Conservation (phyloP, 2,797 vertebrate genomes). For the Thaleichthys pacificus region DNA sequence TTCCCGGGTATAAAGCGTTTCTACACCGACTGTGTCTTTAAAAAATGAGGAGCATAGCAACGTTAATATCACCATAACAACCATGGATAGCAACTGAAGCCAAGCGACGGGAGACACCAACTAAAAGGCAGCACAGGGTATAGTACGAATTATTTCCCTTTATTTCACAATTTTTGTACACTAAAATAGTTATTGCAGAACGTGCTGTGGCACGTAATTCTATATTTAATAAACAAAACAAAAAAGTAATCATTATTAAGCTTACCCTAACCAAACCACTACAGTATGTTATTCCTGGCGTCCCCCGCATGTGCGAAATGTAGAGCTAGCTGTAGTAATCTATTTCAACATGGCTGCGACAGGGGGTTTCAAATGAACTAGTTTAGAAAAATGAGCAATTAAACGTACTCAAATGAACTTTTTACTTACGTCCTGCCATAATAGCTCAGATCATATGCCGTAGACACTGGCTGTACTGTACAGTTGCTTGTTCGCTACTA, state of each 20-base stretch:
- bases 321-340: neutral
- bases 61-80: constrained; percentile 68
- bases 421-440: no score
- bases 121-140: constrained; percentile 8
- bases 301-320: neutral
- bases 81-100: constrained; percentile 65
- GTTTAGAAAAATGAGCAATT: neutral
- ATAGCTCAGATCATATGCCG: no score
- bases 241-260: neutral
- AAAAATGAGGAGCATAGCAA: constrained; percentile 29
- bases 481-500: no score
- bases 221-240: neutral
- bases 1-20: neutral
- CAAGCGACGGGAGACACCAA: constrained; percentile 57
- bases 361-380: neutral
- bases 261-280: no score
- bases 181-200: neutral
- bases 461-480: no score
- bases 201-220: neutral
- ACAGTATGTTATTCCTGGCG: neutral
- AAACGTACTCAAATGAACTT: no score
- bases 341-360: neutral
- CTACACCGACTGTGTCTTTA: neutral
- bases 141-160: neutral
- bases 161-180: neutral